Evolutionary conservation across 1,140 invertebrate species (phyloP).

Genomic region (Arctopsyche grandis): DNA sequence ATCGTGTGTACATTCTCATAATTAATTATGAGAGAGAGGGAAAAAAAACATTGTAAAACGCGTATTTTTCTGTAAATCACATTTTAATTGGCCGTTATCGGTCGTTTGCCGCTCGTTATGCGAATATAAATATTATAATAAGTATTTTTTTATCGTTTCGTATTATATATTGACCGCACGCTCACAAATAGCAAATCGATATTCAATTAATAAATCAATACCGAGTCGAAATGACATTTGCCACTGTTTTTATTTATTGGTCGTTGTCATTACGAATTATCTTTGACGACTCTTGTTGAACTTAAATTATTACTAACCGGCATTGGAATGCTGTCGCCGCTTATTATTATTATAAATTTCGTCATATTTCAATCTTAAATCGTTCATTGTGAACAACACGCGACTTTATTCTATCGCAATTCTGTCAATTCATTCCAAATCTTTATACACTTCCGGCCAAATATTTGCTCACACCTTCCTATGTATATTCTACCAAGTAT

Average conservation of each 20-base stretch:
- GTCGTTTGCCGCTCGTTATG: background rate
- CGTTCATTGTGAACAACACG: too few species aligned
- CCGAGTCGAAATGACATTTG: background rate
- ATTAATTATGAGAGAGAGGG: too few species aligned
- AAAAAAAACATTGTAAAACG: background rate
- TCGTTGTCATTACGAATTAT: background rate
- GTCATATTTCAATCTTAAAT: background rate
- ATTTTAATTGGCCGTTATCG: conserved; percentile 17
- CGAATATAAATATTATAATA: background rate
- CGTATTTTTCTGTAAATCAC: background rate
- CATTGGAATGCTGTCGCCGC: background rate
- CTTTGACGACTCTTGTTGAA: background rate
- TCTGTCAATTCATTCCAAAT: too few species aligned
- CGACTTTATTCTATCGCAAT: too few species aligned
- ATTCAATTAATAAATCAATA: conserved; percentile 4
- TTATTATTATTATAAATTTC: background rate
- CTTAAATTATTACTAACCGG: background rate
- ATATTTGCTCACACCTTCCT: too few species aligned
- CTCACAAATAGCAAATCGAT: background rate
- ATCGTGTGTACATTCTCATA: too few species aligned
- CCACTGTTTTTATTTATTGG: background rate
- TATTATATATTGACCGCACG: background rate
- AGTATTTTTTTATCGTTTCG: background rate
- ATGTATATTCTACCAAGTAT: too few species aligned
- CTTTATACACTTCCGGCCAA: too few species aligned